Base-by-base conservation (phyloP, 2,113 vertebrate species). In the Uropsilus gracilis region DNA sequence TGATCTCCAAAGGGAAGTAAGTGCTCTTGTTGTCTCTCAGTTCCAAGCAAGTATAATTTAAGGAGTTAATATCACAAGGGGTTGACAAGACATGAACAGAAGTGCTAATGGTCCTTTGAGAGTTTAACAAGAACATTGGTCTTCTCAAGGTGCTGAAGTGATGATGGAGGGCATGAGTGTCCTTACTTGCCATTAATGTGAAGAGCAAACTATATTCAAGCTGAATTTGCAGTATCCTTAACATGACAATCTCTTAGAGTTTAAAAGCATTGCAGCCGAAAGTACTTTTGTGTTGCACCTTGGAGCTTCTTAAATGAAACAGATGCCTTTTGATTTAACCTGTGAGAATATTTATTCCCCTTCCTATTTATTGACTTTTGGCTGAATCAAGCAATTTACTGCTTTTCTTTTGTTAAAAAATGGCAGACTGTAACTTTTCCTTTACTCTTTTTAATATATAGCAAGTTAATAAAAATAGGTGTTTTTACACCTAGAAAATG, bases 161-260 rank as follows among this genome's bases (percentile, higher is more conserved):
- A 71, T 61, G 82, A 90, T 34, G 86, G 87, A 81, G 88, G 72
- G 32, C n/a, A 1, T 83, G 68, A 96, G 96, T 59, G 73, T 69
- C 72, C 96, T 95, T 55, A 84, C 4, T 26, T n/a, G 77, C 39
- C 78, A 71, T 93, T 94, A 87, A 90, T 53, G 48, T 64, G 44
- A 94, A 96, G 96, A 90, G 92, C 76, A 82, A 95, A 95, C 73
- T 32, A 6, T 86, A 72, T 55, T 92, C 59, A 94, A 80, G 91
- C 73, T 50, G 86, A 85, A 95, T 92, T 97, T 96, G 61, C 44
- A 61, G 78, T 24, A 37, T 89, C 84, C 92, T 96, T 90, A 91
- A 82, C 20, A 37, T 89, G 44, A 92, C 81, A 86, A 86, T 64
- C 89, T 91, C 89, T 95, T 89, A 61, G 61, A 63, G 80, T 95